A percentile compares a stretch with the other conserved stretches of the same genome.
Evolutionary conservation across 2,797 vertebrate species (phyloP).

Genomic region (Acrocephalus scirpaceus): DNA sequence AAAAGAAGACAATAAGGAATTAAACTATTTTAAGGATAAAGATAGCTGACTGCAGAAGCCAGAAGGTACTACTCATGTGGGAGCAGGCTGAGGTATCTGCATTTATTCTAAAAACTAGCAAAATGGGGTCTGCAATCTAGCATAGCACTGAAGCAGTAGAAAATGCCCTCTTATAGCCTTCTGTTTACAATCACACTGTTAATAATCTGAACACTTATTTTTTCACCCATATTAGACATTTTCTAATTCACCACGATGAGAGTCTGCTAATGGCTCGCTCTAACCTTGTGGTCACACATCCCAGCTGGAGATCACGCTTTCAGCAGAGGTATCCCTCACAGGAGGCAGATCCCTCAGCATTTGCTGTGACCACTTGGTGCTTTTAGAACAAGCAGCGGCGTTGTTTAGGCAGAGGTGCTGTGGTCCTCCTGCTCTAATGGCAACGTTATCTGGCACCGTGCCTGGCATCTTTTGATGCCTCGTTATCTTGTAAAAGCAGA

Average conservation of each 20-base stretch:
- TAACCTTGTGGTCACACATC: background rate
- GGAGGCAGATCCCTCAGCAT: background rate
- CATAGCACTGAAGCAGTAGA: background rate
- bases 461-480: constrained; percentile 66
- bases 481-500: constrained; percentile 68
- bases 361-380: background rate
- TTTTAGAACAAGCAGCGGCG: background rate
- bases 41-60: background rate
- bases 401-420: constrained; percentile 57
- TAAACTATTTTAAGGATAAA: background rate
- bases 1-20: background rate
- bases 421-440: constrained; percentile 32
- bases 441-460: constrained; percentile 34
- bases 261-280: background rate
- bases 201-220: background rate
- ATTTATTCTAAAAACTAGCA: background rate
- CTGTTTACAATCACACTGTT: background rate
- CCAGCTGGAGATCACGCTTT: accelerated
- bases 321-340: background rate
- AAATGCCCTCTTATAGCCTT: background rate
- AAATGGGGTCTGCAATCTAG: background rate
- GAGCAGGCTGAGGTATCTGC: background rate
- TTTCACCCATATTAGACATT: background rate
- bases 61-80: background rate
- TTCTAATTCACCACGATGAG: background rate